Evolutionary conservation across 1,140 invertebrate genomes (phyloP), one percentile per base, ranked within the genome.

Genomic region (Tribolium castaneum): DNA sequence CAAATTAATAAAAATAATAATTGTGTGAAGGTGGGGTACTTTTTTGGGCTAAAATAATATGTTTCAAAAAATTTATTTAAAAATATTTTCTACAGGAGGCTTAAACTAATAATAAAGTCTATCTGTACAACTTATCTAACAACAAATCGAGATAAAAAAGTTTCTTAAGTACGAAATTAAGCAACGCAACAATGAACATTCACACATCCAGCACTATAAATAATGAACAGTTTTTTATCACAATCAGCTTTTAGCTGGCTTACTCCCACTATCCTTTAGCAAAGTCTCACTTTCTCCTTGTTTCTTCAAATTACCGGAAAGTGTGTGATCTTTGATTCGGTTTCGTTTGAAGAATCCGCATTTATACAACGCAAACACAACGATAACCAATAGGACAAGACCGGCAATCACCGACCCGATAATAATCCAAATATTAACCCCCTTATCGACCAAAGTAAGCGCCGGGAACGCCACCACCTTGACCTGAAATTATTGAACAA

Each of bases 331-430:
- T 6, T 93, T 93, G 22, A 90, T 88, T 78, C 94, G 90, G 86
- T 93, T 91, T 71, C 94, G 85, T 85, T 96, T 96, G 88, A 98
- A 98, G 90, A 98, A 98, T 51, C 96, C 96, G 25, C 94, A 89
- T 87, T 94, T 96, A 92, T 94, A 96, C 16, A 97, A 85, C 2
- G 93, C 86, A 14, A 95, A 88, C n/a, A 93, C 93, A 25, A 97
- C 87, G 0, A 96, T 81, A 6, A 95, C 90, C 16, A 98, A 88
- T 1, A 97, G 87, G 76, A 97, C 85, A 10, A 98, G 85, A 13
- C 96, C 96, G 1, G 92, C 92, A 59, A 95, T 88, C 19, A 95
- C 91, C 34, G 95, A 92, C 3, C 95, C 87, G 74, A 96, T 92
- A 56, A 96, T 96, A 52, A 97, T 92, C 93, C 95, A 97, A 56